Evolutionary conservation across 1,140 invertebrate genomes (phyloP).

Genomic region (Formica exsecta): DNA sequence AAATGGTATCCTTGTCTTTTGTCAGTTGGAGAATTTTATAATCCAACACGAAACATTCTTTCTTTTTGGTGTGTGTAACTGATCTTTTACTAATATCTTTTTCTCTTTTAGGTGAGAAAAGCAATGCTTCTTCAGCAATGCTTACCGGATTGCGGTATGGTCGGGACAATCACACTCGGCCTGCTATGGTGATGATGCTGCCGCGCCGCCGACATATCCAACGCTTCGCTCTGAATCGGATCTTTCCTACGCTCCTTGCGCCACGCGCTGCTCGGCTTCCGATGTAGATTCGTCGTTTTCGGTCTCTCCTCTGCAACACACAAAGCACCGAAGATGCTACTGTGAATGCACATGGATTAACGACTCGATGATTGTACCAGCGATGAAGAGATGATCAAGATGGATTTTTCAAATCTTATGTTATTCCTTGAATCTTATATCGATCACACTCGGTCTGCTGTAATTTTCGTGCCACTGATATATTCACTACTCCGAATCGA

Average conservation of each 20-base stretch:
- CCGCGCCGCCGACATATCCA: slow-evolving; percentile 85
- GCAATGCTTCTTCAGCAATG: neutral
- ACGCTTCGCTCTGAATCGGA: slow-evolving; percentile 85
- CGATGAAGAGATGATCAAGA: neutral
- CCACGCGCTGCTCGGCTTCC: slow-evolving; percentile 85
- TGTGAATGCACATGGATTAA: neutral
- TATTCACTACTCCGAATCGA: neutral
- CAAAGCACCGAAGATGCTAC: neutral
- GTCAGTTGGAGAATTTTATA: neutral
- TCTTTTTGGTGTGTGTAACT: neutral
- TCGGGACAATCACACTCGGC: slow-evolving; percentile 85
- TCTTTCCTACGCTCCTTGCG: slow-evolving; percentile 85
- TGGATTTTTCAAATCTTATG: neutral
- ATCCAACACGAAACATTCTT: neutral
- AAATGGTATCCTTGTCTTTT: neutral
- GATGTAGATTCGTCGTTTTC: slow-evolving; percentile 83
- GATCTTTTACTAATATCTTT: neutral
- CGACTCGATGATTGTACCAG: neutral
- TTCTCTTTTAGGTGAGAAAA: neutral
- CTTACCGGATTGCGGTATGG: slow-evolving; percentile 83
- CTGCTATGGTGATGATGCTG: slow-evolving; percentile 79
- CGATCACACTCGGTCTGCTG: neutral
- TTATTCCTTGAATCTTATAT: neutral
- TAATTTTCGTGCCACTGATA: neutral
- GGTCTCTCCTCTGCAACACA: slow-evolving; percentile 82